Evolutionary conservation across 2,113 vertebrate species (phyloP), one percentile per base, ranked within the genome.

Genomic region (Isichthys henryi): DNA sequence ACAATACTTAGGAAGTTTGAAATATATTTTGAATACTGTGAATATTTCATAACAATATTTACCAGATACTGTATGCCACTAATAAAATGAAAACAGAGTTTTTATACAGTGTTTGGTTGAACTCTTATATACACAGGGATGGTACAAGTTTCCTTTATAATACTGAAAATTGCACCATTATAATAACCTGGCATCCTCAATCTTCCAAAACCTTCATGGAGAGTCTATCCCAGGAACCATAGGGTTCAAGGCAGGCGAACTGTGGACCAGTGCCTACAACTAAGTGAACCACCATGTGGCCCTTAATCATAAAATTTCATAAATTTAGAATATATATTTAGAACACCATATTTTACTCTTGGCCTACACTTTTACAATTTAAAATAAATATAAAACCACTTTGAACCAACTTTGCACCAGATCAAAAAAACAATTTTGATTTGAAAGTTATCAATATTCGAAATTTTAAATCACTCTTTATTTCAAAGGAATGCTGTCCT

Each of bases 401-500:
- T 77, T 39, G 15, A 77, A 39, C 31, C 70, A 7, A 19, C 35
- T 80, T 80, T 80, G 74, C 35, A 43, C 4, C 74, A 80, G 15
- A 80, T 80, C 35, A 80, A 43, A 80, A 80, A 19, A 80, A 43
- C n/a, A 8, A 43, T 80, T 19, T 17, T 74, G n/a, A 74, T 35
- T 74, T 17, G 15, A 39, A 48, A 84, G 39, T 48, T 46, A n/a
- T 86, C n/a, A 31, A 11, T 48, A 7, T 52, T 23, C 4, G 0
- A 35, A n/a, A 15, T 48, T 8, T 17, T 27, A 50, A 50, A 35
- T 86, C 46, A 52, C 23, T 53, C 11, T 53, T 52, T 11, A 86
- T n/a, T 52, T 53, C 27, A 52, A 66, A 88, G 58, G 7, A 45
- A 58, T 23, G 6, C 49, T 5, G 5, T 35, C 3, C 93, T 96